These are phyloP conservation scores for Apotomis turbidana DNA, from an alignment of 2,888 invertebrate genomes.

Conservation along the genomic window DNA sequence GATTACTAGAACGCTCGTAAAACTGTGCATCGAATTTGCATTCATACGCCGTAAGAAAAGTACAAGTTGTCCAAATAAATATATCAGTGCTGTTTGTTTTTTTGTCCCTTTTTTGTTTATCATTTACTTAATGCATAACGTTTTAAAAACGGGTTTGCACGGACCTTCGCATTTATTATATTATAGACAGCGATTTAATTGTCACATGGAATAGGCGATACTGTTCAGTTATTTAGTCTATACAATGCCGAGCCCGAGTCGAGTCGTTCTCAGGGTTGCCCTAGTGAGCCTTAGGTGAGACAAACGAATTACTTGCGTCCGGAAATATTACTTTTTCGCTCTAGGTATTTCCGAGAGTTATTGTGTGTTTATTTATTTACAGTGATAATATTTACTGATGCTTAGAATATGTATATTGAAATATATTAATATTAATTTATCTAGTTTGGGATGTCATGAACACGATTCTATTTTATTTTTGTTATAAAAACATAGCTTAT, in stretches of 20 bases:
- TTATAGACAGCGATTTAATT: slow-evolving; percentile 31
- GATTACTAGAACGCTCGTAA: too few relatives aligned
- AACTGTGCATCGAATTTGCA: too few relatives aligned
- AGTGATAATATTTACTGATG: neutral
- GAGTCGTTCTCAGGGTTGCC: slow-evolving; percentile 71
- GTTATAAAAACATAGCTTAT: too few relatives aligned
- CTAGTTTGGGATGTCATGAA: neutral
- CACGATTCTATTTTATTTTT: neutral
- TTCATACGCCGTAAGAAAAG: too few relatives aligned
- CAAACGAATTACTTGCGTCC: neutral
- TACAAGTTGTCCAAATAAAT: too few relatives aligned
- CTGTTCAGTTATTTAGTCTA: slow-evolving; percentile 69
- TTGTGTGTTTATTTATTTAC: neutral
- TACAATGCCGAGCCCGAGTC: slow-evolving; percentile 75
- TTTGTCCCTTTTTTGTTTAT: neutral
- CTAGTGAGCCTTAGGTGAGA: slow-evolving; percentile 71
- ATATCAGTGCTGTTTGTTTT: too few relatives aligned
- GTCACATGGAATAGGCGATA: slow-evolving; percentile 39
- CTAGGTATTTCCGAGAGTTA: neutral
- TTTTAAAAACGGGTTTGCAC: slow-evolving; percentile 20
- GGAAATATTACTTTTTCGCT: neutral
- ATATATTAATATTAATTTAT: too few relatives aligned
- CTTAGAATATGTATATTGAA: too few relatives aligned
- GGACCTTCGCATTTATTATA: slow-evolving; percentile 26
- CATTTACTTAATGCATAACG: slow-evolving; percentile 1